Base-by-base conservation (phyloP, 2,113 vertebrate genomes). In the Pituophis catenifer region DNA sequence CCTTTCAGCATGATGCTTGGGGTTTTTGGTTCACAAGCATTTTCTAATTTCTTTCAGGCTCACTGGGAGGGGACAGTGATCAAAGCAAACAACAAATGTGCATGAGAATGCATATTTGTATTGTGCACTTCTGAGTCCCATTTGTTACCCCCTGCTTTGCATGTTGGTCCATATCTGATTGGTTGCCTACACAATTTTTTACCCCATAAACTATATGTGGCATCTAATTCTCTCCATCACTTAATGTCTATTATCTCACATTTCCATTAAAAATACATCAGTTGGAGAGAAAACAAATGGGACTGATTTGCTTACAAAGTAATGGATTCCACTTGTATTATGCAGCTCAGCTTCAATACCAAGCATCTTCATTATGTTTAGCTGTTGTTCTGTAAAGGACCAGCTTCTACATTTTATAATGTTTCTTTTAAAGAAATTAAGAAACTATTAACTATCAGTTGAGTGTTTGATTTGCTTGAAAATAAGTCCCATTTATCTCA, bases 191-290 rank as follows among this genome's bases (percentile, higher is more conserved):
- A 75, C 89, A 58, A 0, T 0, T 38, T 88, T 24, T 93, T 53
- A 94, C 33, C 91, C 58, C 92, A 93, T 90, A 86, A 94, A 81
- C 2, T 94, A 92, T 96, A 93, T 52, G 85, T 91, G 93, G 26
- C 10, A 93, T 89, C 57, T 93, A 91, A 91, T 33, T 0, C 11
- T 93, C 26, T 94, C 5, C 33, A 86, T 89, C 92, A 81, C 44
- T 87, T 93, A 95, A 90, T 94, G 95, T 53, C 26, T 91, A 8
- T 29, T 95, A 58, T 0, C 0, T 52, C 91, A 53, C 24, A 93
- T 12, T 48, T 92, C 38, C 88, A 95, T 94, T 94, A 95, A 95
- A 95, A 96, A 94, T 87, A 85, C 13, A 91, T 91, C 58, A 94
- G 38, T 33, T 5, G 53, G 94, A 95, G 94, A 33, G 48, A 94